Evolutionary conservation across 2,113 vertebrate genomes (phyloP), one percentile per base, ranked within the genome.

Genomic region (Oncorhynchus nerka): DNA sequence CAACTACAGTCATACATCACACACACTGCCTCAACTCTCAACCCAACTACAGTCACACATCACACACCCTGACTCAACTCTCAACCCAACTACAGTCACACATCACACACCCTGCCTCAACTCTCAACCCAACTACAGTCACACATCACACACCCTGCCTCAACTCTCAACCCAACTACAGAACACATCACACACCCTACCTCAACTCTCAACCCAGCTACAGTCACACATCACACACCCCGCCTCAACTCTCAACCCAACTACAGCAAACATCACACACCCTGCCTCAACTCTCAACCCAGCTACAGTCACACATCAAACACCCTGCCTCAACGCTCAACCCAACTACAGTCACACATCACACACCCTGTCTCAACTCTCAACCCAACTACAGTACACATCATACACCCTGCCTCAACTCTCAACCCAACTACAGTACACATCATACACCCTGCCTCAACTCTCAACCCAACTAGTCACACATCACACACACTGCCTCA

Each of bases 281-380:
- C 1, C 76, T 72, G 65, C 76, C 78, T 83, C 74, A 84, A 77
- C 83, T 80, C 85, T 84, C 73, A 75, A 80, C 84, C 78, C 75
- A 22, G 0, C 59, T 59, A 6, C 74, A 73, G 39, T 71, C 70
- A 74, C 74, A 79, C 73, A 74, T 82, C 72, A 68, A 75, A 81
- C 72, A 83, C 24, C 1, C 76, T 72, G 65, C 76, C 78, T 83
- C 74, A 84, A 77, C 83, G 79, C 85, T 84, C 73, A 75, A 80
- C 84, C 78, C 75, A 22, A 2, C 59, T 59, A 6, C 74, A 73
- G 39, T 71, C 70, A 74, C 74, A 79, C 73, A 74, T 82, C 72
- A 68, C 76, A 81, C 72, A 83, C 24, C 1, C 76, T 72, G 65
- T 75, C 78, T 83, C 74, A 84, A 77, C 83, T 80, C 85, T 84